Evolutionary conservation across 2,113 vertebrate species (phyloP).

Genomic region (Nycticebus coucang): DNA sequence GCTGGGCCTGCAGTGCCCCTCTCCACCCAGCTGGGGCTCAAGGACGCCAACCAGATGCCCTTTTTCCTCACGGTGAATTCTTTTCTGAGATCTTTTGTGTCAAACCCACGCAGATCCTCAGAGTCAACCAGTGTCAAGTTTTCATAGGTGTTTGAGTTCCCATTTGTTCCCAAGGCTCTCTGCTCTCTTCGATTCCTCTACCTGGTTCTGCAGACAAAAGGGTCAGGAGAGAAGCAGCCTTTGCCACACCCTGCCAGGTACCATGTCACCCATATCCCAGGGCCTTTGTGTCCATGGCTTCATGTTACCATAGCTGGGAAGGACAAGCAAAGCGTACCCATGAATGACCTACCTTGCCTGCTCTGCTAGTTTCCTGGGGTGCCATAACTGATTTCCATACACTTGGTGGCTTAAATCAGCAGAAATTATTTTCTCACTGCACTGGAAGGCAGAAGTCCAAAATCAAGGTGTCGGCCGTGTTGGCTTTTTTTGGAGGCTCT

Average conservation of each 20-base stretch:
- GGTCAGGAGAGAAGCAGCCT: not conserved
- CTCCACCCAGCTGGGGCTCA: not conserved
- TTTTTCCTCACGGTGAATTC: not conserved
- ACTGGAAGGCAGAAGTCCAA: not conserved
- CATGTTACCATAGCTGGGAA: not conserved
- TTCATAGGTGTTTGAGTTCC: not conserved
- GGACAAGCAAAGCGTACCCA: not conserved
- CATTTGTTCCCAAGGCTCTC: not conserved
- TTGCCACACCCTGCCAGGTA: not conserved
- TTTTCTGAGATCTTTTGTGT: not conserved
- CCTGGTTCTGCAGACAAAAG: not conserved
- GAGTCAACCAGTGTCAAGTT: not conserved
- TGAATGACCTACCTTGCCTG: not conserved
- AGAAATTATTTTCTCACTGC: not conserved
- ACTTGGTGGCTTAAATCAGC: not conserved
- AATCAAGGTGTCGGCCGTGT: not conserved
- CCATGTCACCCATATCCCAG: not conserved
- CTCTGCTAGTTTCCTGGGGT: not conserved
- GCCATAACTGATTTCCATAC: not conserved
- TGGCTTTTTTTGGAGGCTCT: not conserved
- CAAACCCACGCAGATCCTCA: not conserved
- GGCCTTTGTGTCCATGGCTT: not conserved
- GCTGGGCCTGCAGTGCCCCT: not conserved
- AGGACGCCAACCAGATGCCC: not conserved
- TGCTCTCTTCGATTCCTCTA: not conserved